Base-by-base conservation (phyloP, 2,113 vertebrate species). In the Mastomys coucha region DNA sequence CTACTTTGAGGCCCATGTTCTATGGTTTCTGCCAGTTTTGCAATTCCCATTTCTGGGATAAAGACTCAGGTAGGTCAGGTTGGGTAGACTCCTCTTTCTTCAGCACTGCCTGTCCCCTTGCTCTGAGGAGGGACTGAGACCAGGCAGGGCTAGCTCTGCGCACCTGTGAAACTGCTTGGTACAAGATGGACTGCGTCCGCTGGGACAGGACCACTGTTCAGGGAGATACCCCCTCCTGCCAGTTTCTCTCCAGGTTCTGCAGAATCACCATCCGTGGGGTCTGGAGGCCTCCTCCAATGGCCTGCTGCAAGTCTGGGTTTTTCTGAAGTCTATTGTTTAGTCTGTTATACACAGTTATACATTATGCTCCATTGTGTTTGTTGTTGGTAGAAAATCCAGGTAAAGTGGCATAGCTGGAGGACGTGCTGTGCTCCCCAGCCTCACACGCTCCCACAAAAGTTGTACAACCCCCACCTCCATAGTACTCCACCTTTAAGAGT, bases 1-100 rank as follows among this genome's bases (percentile, higher is more conserved):
- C 82, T 13, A 70, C 97, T 98, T 97, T 97, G 96, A 97, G 98
- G 97, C 90, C 80, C 0, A 0, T 0, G 0, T 56, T 84, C 94
- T 98, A 96, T 97, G 97, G 96, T 97, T 97, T 77, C 85, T 94
- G 69, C 49, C 10, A 3, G 91, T 94, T 97, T 96, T 97, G 97
- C 97, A 98, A 97, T 95, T 88, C 4, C 86, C 72, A 92, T 82
- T 94, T 91, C 72, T 97, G 75, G 96, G 56, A 97, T 95, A 90
- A 95, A 97, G 95, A 88, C 69, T 33, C 26, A 17, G 82, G 93
- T 97, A 91, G 96, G 97, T 97, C 97, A 90, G 97, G 93, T 88
- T 96, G 84, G 88, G 86, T 22, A 89, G 95, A 96, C 51, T 60
- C 73, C 58, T 51, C 84, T 96, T 96, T 91, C 95, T 33, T 88